These are phyloP conservation scores for Corella eumyota DNA, from an alignment of 23 tunicate species.

Conservation along the genomic window DNA sequence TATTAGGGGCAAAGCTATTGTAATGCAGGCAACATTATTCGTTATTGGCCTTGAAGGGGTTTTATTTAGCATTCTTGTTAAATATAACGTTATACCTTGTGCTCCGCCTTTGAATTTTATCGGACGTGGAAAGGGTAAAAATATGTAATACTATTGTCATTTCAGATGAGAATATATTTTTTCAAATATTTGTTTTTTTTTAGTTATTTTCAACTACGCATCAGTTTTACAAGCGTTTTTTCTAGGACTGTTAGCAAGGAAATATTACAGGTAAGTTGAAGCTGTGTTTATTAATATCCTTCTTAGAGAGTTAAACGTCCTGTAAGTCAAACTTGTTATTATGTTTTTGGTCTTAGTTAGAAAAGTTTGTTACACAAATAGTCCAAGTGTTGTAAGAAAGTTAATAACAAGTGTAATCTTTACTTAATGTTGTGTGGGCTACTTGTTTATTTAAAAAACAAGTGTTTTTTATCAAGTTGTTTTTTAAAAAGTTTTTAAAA, in stretches of 20 bases:
- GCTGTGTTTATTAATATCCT: not conserved
- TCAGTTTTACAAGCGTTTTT: slow-evolving; percentile 68
- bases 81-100: slow-evolving; percentile 51
- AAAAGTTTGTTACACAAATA: too few species aligned
- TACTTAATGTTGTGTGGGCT: too few species aligned
- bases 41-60: slow-evolving; percentile 74
- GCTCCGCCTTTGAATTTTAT: slow-evolving; percentile 50
- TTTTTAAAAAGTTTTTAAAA: too few species aligned
- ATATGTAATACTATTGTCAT: not conserved
- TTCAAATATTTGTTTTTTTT: not conserved
- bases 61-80: slow-evolving; percentile 48
- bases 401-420: too few species aligned
- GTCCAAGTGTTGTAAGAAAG: not conserved
- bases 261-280: slow-evolving; percentile 50
- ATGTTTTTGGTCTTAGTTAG: too few species aligned
- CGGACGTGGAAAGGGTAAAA: slow-evolving; percentile 58
- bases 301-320: not conserved
- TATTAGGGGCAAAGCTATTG: slow-evolving; percentile 57
- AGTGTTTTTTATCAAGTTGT: too few species aligned
- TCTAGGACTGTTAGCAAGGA: slow-evolving; percentile 31
- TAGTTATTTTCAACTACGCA: slow-evolving; percentile 70
- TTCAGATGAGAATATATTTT: not conserved
- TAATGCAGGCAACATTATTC: slow-evolving; percentile 63
- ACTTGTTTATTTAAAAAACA: too few species aligned
- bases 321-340: too few species aligned